Evolutionary conservation across 2,797 vertebrate genomes (phyloP), one percentile per base, ranked within the genome.

Genomic region (Staurois parvus): DNA sequence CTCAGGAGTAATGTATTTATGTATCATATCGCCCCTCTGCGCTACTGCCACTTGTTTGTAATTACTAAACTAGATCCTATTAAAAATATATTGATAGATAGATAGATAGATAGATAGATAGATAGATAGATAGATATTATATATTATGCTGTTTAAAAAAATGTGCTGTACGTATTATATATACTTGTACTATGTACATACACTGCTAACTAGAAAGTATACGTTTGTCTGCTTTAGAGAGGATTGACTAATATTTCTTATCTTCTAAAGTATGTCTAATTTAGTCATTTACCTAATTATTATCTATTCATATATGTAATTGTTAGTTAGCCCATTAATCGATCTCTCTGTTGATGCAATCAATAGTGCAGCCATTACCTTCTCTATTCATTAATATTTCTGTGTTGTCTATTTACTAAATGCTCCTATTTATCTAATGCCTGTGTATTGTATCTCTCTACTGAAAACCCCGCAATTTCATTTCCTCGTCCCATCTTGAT

Each of bases 321-420:
- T 83, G 85, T 82, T 73, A 78, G 48, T 86, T 78, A 32, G 67
- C 74, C 84, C 85, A 86, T 86, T 83, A 83, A 86, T 86, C 85
- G 85, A 86, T 86, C 85, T 72, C 4, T 83, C 62, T 17, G 34
- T 77, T 82, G 75, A 42, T 72, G 74, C 34, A 78, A 86, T 86
- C 85, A 83, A 86, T 86, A 86, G 40, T 29, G 26, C 74, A 78
- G 45, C 85, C 85, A 86, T 86, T 86, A 86, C 52, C 79, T 73
- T 45, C 74, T 78, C 80, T 66, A 83, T 86, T 83, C 79, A 86
- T 83, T 86, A 78, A 82, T 86, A 83, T 78, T 86, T 78, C 73
- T 64, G 69, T 73, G 73, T 78, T 70, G n/a, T 72, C 79, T 86
- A 28, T 81, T 76, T 76, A 76, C 48, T 77, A 77, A 69, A 82